Conservation (phyloP, 2,113 vertebrate species). For the Ailuropoda melanoleuca region DNA sequence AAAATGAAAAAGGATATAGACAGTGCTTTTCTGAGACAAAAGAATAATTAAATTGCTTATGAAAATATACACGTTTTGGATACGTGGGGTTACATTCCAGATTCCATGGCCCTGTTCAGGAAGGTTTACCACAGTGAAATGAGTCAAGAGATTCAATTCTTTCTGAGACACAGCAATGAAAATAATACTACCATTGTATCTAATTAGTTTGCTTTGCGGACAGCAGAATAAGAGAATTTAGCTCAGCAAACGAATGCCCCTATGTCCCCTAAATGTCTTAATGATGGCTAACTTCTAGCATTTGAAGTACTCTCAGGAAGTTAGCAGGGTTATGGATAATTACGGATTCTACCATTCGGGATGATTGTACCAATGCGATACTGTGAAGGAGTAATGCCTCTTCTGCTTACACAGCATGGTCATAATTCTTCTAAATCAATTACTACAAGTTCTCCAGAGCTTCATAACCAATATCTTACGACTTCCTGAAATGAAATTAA, state of each 20-base stretch:
- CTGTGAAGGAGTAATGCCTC: not conserved
- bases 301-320: not conserved
- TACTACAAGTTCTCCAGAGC: not conserved
- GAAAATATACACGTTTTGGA: not conserved
- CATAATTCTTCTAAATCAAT: constrained; percentile 22
- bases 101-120: not conserved
- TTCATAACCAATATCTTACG: not conserved
- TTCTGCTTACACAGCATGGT: not conserved
- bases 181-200: not conserved
- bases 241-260: not conserved
- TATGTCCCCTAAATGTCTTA: not conserved
- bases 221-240: not conserved
- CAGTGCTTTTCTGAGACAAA: not conserved
- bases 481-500: constrained; percentile 23
- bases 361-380: not conserved
- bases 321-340: not conserved
- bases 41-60: not conserved
- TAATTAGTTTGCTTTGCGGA: not conserved
- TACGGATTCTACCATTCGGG: not conserved
- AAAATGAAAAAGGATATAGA: not conserved
- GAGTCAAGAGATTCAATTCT: not conserved
- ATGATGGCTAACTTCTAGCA: not conserved
- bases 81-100: not conserved
- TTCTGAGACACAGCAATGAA: not conserved
- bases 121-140: not conserved